phyloP scores from a whole-genome alignment of 2,888 invertebrate species.

The Halocaridina rubra region DNA sequence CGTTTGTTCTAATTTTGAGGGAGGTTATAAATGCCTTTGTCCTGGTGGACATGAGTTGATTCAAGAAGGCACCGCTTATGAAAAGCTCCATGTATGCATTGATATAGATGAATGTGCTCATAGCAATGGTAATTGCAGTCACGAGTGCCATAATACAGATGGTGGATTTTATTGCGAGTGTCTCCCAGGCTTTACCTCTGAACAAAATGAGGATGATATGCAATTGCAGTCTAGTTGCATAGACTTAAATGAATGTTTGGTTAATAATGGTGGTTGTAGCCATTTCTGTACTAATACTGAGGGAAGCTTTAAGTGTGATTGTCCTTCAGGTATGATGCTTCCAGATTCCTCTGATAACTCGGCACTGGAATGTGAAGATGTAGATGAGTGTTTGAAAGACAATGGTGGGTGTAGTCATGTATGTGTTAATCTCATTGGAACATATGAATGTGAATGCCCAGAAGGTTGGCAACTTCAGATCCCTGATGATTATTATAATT shows the following conservation, averaged over 20 bases:
- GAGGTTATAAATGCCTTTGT: conserved; percentile 74
- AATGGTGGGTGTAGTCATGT: conserved; percentile 70
- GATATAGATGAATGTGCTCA: conserved; percentile 64
- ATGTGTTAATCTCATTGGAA: conserved; percentile 71
- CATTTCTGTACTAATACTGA: conserved; percentile 69
- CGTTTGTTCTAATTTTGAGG: conserved; percentile 71
- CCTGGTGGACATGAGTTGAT: conserved; percentile 70
- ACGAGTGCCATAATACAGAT: conserved; percentile 55
- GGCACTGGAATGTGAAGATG: conserved; percentile 67
- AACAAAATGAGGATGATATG: conserved; percentile 67
- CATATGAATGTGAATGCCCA: conserved; percentile 67
- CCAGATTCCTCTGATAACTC: conserved; percentile 69
- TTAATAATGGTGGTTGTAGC: conserved; percentile 68
- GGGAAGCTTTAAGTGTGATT: conserved; percentile 68
- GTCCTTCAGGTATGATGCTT: conserved; percentile 67
- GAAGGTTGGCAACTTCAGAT: conserved; percentile 65
- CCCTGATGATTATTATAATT: conserved; percentile 48
- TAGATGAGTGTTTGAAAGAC: conserved; percentile 69
- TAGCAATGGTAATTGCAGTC: conserved; percentile 65
- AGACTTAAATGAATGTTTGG: conserved; percentile 69
- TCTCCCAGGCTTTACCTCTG: conserved; percentile 35
- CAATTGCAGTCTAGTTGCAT: conserved; percentile 68
- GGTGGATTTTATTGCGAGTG: conserved; percentile 56
- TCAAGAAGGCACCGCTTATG: conserved; percentile 65
- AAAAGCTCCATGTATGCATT: conserved; percentile 66